Conservation (phyloP, 2,113 vertebrate species). For the Carassius carassius region DNA sequence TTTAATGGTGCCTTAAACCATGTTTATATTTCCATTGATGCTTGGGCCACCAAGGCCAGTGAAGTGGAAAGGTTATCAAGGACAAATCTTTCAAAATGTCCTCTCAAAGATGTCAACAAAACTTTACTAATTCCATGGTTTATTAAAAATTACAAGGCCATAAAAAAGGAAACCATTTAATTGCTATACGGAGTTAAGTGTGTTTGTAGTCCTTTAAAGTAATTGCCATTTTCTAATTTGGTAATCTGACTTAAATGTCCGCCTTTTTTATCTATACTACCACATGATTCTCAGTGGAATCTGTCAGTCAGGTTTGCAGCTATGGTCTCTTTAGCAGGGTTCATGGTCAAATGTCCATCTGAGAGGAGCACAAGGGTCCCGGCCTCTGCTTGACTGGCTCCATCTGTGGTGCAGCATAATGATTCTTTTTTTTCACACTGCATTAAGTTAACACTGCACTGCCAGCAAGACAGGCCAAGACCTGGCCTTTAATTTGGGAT, state of each 20-base stretch:
- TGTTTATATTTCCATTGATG: constrained; percentile 73
- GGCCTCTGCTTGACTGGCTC: constrained; percentile 79
- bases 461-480: constrained; percentile 73
- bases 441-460: constrained; percentile 83
- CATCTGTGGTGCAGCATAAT: constrained; percentile 84
- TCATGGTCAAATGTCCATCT: constrained; percentile 66
- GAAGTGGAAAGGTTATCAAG: constrained; percentile 75
- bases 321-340: constrained; percentile 59
- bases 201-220: not conserved
- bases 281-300: not conserved
- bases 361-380: constrained; percentile 76
- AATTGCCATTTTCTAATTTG: not conserved
- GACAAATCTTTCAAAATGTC: constrained; percentile 63
- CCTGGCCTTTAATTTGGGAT: constrained; percentile 77
- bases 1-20: constrained; percentile 76
- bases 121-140: not conserved
- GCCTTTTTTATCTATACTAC: not conserved
- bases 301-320: constrained; percentile 3
- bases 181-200: no score
- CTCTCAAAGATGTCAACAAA: constrained; percentile 40
- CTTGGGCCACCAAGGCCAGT: constrained; percentile 59
- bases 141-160: not conserved
- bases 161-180: not conserved
- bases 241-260: not conserved
- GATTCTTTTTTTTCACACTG: constrained; percentile 78